A percentile compares a stretch with the other conserved stretches of the same genome.
Evolutionary conservation across 2,797 vertebrate species (phyloP).

Genomic region (Bucorvus abyssinicus): DNA sequence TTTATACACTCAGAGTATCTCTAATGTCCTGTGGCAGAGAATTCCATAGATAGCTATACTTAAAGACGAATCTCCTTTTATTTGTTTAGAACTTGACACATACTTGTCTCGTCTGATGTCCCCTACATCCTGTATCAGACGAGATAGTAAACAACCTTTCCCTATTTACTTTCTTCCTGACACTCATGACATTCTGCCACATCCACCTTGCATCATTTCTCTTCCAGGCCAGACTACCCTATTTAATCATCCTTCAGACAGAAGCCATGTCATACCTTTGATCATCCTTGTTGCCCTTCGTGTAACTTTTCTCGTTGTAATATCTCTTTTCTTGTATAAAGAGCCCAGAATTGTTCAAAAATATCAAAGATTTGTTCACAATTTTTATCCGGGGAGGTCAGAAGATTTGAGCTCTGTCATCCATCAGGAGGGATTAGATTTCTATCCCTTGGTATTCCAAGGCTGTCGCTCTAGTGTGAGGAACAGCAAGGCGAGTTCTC

Average conservation of each 20-base stretch:
- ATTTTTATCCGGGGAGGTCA: conserved; percentile 20
- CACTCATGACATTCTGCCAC: background rate
- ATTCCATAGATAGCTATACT: background rate
- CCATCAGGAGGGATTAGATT: conserved; percentile 24
- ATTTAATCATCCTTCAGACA: background rate
- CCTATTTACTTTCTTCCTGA: conserved; percentile 2
- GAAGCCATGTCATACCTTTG: background rate
- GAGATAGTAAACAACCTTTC: conserved; percentile 4
- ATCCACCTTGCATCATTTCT: conserved; percentile 2
- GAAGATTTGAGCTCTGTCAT: background rate
- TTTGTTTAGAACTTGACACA: background rate
- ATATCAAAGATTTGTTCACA: background rate
- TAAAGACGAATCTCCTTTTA: background rate
- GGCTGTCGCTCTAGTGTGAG: conserved; percentile 10
- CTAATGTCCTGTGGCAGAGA: background rate
- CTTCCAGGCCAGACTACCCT: background rate
- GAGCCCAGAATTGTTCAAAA: background rate
- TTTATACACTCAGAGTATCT: background rate
- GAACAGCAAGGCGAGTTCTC: background rate
- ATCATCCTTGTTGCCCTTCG: background rate
- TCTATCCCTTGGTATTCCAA: background rate
- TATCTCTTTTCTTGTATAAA: background rate
- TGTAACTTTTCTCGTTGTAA: background rate
- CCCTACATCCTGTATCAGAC: background rate
- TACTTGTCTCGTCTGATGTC: background rate